phyloP scores from a whole-genome alignment of 2,113 vertebrate species.

The Marmota flaviventris region DNA sequence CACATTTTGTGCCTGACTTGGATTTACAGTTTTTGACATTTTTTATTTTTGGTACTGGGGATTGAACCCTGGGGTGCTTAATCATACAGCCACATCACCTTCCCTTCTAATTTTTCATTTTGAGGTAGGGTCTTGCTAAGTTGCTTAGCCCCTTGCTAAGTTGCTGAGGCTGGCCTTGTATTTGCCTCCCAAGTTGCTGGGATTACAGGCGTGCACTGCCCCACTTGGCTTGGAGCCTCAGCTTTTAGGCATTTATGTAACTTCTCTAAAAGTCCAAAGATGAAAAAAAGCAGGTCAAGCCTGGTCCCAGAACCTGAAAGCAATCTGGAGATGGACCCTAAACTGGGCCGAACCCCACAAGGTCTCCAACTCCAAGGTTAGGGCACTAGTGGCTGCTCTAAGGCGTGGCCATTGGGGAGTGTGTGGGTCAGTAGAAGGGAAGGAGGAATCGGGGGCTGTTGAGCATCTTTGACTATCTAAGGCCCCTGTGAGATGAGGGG shows the following conservation, averaged over 20 bases:
- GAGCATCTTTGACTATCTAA: neutral
- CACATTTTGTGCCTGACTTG: neutral
- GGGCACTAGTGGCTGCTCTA: neutral
- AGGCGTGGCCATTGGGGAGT: neutral
- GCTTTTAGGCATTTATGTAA: neutral
- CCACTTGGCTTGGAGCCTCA: neutral
- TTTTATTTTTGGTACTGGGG: too few species aligned
- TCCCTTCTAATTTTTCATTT: too few species aligned
- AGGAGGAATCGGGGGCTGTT: too few species aligned
- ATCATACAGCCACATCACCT: too few species aligned
- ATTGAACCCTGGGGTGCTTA: too few species aligned
- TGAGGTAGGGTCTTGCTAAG: too few species aligned
- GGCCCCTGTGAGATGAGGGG: neutral
- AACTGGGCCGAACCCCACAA: neutral
- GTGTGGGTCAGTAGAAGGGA: too few species aligned
- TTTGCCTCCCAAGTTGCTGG: too few species aligned
- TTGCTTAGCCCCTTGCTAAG: too few species aligned
- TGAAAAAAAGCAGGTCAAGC: neutral
- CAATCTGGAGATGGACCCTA: fast-evolving
- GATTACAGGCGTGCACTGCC: too few species aligned
- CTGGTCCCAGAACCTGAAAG: neutral
- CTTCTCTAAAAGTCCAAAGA: neutral
- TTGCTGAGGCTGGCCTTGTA: too few species aligned
- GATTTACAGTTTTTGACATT: neutral
- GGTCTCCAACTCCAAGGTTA: neutral